Percentiles rank a stretch among this genome's conserved stretches.
Evolutionary conservation across 2,797 vertebrate genomes (phyloP).

Genomic region (Telmatherina bonti): DNA sequence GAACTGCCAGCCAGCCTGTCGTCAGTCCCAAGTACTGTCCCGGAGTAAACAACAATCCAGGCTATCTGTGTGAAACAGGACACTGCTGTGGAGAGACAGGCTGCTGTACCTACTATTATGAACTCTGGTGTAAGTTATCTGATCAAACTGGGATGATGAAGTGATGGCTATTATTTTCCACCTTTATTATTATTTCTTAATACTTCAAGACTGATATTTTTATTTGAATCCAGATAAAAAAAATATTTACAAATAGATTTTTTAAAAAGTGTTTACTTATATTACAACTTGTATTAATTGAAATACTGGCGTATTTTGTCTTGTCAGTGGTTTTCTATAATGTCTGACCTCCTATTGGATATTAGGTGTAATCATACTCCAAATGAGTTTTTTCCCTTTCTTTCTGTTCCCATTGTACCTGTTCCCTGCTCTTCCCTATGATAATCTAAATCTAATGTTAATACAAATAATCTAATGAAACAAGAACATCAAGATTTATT

Average conservation of each 20-base stretch:
- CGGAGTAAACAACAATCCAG: constrained; percentile 88
- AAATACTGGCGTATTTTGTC: background rate
- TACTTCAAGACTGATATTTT: too few relatives aligned
- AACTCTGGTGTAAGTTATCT: constrained; percentile 93
- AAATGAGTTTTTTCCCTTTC: background rate
- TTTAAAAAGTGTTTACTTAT: background rate
- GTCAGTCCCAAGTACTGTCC: constrained; percentile 86
- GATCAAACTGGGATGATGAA: background rate
- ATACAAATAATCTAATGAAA: background rate
- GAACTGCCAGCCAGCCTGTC: constrained; percentile 65
- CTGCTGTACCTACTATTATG: constrained; percentile 96
- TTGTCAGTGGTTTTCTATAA: background rate
- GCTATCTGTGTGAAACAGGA: constrained; percentile 93
- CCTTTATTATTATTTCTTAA: background rate
- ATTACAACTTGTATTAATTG: background rate
- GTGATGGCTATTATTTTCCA: background rate
- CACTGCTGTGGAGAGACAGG: constrained; percentile 95
- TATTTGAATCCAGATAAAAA: background rate
- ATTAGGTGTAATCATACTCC: background rate
- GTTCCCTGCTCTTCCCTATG: background rate
- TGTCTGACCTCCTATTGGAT: background rate
- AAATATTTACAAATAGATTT: background rate
- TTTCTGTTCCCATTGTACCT: background rate
- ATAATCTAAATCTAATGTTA: background rate
- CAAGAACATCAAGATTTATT: background rate